Base-by-base conservation (phyloP, 2,113 vertebrate species). In the Xiphophorus maculatus region DNA sequence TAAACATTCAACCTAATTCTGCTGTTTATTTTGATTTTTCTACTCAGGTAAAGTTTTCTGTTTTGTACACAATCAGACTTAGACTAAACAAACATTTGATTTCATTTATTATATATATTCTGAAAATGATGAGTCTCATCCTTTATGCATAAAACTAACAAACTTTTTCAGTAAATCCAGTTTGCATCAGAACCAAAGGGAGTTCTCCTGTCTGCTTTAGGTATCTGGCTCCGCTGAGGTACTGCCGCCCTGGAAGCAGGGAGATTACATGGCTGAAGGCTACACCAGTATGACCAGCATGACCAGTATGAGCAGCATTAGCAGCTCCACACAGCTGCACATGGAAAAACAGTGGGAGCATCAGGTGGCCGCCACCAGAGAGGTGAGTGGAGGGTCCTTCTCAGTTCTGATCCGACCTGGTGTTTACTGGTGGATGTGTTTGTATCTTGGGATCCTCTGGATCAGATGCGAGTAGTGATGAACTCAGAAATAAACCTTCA, bases 221-320 rank as follows among this genome's bases (percentile, higher is more conserved):
- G 13, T 89, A 0, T 80, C 81, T 0, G 37, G 74, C 27, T 84
- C 79, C 7, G 9, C 96, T 0, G 98, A 99, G 65, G 96, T 97
- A 17, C 95, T 95, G 80, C 98, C 98, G 0, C 98, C 98, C 29
- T 99, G 98, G 98, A 99, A 96, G 82, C 97, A 96, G 77, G 97
- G 93, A 61, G 96, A 94, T 61, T 97, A 95, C 0, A 1, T 89
- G 73, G 90, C 91, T 1, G 97, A 97, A 79, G 63, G 95, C 86
- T 96, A 94, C 90, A 93, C 93, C 10, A 95, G 74, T 33, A 71
- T 96, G 91, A 93, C 89, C 29, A 93, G 94, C 25, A 92, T 94
- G 10, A 82, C 90, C 28, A 93, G 94, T 0, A 35, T 71, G 69
- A 62, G 32, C 48, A 66, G 71, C n/a, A 62, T 89, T 19, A 90